Evolutionary conservation across 2,113 vertebrate species (phyloP), one percentile per base, ranked within the genome.

Genomic region (Meles meles): DNA sequence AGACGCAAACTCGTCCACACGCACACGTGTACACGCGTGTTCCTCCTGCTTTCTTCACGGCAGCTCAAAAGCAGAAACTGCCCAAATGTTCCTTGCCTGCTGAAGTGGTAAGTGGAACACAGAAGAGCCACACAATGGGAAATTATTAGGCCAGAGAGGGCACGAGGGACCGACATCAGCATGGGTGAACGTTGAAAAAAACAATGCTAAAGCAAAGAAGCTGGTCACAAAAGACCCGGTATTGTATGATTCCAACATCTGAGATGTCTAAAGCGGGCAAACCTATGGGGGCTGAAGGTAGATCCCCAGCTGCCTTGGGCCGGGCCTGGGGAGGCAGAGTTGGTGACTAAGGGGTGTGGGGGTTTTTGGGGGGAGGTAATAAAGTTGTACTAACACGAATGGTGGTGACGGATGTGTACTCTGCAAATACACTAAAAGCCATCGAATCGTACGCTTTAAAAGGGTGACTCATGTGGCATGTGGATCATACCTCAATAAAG

Each of bases 91-190:
- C 49, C 63, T 18, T 7, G 5, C 14, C 6, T 23, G n/a, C 15
- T 12, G 2, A 81, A 31, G 14, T 17, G n/a, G 11, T 67, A 34
- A 52, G 34, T 88, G 37, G 63, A 29, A 86, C 3, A 31, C 29
- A 47, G 37, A 11, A n/a, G 20, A 37, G 55, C 20, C 17, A 47
- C 37, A 72, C 7, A 37, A 6, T 9, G 31, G 55, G 9, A 5
- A 67, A 25, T 81, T 55, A 52, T 37, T 18, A 12, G 23, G 25
- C 31, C 29, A 61, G 29, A 67, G 55, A 49, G 5, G 42, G 20
- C 49, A 29, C 0, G 0, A 47, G 20, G 15, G 15, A 6, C 34
- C 5, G 15, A n/a, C 31, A 21, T 1, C 5, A 7, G 29, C 20
- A 5, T 0, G 23, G n/a, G 20, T 2, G 14, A 84, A 39, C 2